Evolutionary conservation across 2,888 invertebrate genomes (phyloP).

Genomic region (Drosophila flavopinicola): DNA sequence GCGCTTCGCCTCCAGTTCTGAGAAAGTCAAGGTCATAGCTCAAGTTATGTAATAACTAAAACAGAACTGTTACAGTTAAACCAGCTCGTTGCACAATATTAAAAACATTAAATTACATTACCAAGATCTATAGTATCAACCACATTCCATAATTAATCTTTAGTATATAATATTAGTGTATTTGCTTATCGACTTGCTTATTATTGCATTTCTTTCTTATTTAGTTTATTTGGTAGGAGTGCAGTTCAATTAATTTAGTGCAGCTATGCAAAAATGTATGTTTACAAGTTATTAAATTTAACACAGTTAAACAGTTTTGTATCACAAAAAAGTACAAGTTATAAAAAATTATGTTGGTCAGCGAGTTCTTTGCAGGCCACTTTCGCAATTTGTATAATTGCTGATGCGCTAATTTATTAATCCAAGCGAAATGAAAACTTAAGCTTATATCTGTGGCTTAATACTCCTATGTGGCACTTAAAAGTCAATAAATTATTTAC

Average conservation of each 20-base stretch:
- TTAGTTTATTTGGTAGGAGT: conserved; percentile 25
- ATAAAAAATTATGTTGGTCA: conserved; percentile 36
- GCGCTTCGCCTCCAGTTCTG: conserved; percentile 65
- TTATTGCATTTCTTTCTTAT: background rate
- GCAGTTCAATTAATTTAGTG: conserved; percentile 12
- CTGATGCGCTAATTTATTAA: conserved; percentile 50
- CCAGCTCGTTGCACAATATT: no score
- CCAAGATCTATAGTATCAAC: no score
- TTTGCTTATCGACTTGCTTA: background rate
- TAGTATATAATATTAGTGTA: conserved; percentile 8
- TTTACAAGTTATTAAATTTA: conserved; percentile 50
- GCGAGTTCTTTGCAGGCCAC: conserved; percentile 36
- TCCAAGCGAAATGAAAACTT: conserved; percentile 19
- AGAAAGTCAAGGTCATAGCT: conserved; percentile 4
- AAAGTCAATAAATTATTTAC: background rate
- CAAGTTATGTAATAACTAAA: no score
- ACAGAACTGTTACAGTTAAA: no score
- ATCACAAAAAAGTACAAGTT: background rate
- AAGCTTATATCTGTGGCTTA: conserved; percentile 23
- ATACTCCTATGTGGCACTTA: conserved; percentile 13
- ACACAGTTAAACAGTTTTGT: conserved; percentile 24
- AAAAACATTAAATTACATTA: no score
- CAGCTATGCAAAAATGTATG: conserved; percentile 42
- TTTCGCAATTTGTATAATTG: conserved; percentile 67
- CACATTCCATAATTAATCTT: no score